phyloP scores from a whole-genome alignment of 2,888 invertebrate species.

The Macrophya annulata region DNA sequence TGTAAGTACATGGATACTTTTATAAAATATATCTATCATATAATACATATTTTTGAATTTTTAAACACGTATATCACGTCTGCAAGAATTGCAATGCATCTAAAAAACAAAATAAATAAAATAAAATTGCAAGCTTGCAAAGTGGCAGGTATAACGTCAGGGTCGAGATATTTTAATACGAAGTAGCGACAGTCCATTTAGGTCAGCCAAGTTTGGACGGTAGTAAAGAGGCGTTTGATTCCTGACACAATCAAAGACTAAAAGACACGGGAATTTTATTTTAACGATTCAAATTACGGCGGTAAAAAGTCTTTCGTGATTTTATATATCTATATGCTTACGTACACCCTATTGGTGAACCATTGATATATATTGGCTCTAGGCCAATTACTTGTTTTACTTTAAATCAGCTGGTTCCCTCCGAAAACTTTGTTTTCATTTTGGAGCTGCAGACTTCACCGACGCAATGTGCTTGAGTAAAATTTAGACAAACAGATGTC shows the following conservation, averaged over 20 bases:
- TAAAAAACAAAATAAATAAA: neutral
- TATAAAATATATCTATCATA: too few species aligned
- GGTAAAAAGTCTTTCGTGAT: neutral
- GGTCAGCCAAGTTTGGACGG: slow-evolving; percentile 41
- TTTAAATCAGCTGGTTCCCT: neutral
- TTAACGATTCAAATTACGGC: neutral
- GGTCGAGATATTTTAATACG: slow-evolving; percentile 26
- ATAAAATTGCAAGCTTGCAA: neutral
- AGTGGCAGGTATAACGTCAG: neutral
- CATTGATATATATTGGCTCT: neutral
- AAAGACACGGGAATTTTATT: neutral
- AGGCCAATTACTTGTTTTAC: slow-evolving; percentile 1
- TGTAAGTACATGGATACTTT: too few species aligned
- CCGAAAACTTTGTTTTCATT: neutral
- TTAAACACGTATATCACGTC: neutral
- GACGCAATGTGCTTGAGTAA: neutral
- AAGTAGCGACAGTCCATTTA: slow-evolving; percentile 47
- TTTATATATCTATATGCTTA: neutral
- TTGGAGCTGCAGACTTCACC: neutral
- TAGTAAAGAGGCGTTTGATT: slow-evolving; percentile 26
- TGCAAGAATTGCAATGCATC: neutral
- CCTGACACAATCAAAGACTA: neutral
- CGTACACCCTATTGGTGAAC: neutral
- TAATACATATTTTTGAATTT: neutral
- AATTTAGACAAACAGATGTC: neutral